Evolutionary conservation across 1,140 invertebrate genomes (phyloP), one percentile per base, ranked within the genome.

Genomic region (Tenebrio molitor): DNA sequence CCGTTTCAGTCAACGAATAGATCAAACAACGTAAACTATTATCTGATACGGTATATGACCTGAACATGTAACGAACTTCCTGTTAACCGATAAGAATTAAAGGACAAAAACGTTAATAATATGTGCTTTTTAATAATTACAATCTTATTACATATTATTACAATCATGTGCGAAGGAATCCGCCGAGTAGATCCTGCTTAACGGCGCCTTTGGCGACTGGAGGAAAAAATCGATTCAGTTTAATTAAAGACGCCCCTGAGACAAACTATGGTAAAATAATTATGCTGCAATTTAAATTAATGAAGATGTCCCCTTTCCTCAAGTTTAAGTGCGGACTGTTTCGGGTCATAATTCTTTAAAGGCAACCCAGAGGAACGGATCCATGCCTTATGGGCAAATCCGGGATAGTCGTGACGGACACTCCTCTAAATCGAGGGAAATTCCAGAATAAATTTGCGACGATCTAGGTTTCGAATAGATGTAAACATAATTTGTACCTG

Each of bases 401-500:
- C 50, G 12, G 0, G 23, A n/a, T 3, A 58, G 25, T 29, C 23
- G 10, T 29, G 23, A 29, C 23, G 50, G 23, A 29, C 23, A 58
- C 29, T 58, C 23, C 23, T 58, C 6, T 58, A 29, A 58, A 58
- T 29, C 12, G 50, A 25, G 50, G 50, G 2, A n/a, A 58, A 58
- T 17, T 8, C n/a, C 23, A 58, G 21, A 23, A 58, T 53, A 53
- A 53, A 53, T 53, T 29, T 29, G 23, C 23, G 36, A 7, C 12
- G 36, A 2, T 7, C n/a, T 39, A 39, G 36, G 12, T 12, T 29
- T 29, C 36, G 2, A 39, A 12, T 12, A n/a, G n/a, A n/a, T 58
- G 50, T 14, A 58, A 58, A 58, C 23, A 29, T 58, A 58, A 58
- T 58, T 58, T 58, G 15, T 58, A 58, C 50, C 50, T 58, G 23